Evolutionary conservation across 2,888 invertebrate species (phyloP), one percentile per base, ranked within the genome.

Genomic region (Iphiclides podalirius): DNA sequence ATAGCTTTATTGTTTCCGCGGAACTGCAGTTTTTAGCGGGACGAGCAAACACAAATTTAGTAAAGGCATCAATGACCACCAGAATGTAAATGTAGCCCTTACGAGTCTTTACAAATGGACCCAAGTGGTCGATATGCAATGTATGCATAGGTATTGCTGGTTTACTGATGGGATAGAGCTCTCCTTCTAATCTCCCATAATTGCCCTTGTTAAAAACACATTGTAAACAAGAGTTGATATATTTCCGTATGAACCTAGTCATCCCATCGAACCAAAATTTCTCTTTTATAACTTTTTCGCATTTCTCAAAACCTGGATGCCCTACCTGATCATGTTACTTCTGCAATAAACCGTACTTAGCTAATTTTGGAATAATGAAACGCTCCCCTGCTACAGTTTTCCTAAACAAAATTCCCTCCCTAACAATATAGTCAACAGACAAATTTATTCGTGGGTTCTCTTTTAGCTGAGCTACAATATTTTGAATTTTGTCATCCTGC

Each of bases 201-300:
- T 55, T 33, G n/a, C 55, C 38, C 13, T 52, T 50, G 0, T 7
- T n/a, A 31, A 9, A 54, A 0, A 43, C 52, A 34, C 52, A 52
- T 13, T 45, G 37, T 15, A 54, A 26, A 13, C 54, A 54, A 1
- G 45, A 34, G 0, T 51, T 55, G 4, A 80, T 67, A 49, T 81
- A 76, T 43, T 68, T 60, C 17, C 66, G 59, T 0, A 77, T 68
- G 40, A 71, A 76, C 0, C 58, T 44, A 33, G 63, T 61, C 74
- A 79, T 75, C 1, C 62, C 53, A 0, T 64, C 62, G 45, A 81
- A 79, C 73, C 75, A 81, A 57, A 75, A 83, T 23, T 64, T 55
- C 23, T 66, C 46, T 34, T 60, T 60, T 7, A 79, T 55, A 33
- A 56, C 47, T 12, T 59, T 42, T 4, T 75, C 28, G 2, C 70